A percentile compares a stretch with the other conserved stretches of the same genome.
phyloP scores from a whole-genome alignment of 2,888 invertebrate genomes.

The Lithodes maja region DNA sequence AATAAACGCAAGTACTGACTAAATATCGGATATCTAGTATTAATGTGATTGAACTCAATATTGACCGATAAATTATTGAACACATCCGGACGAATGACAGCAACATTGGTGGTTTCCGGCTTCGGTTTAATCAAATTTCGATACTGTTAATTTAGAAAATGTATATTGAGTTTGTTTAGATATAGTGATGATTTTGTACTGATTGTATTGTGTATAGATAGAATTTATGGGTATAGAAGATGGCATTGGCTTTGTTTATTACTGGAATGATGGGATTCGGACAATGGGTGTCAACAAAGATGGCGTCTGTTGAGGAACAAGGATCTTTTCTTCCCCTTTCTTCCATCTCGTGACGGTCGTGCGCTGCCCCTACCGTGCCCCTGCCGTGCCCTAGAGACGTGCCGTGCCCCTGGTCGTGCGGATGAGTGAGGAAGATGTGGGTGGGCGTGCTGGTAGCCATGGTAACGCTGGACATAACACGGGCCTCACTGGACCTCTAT shows the following conservation, averaged over 20 bases:
- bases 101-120: too few relatives aligned
- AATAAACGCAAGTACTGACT: too few relatives aligned
- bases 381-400: not conserved
- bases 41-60: too few relatives aligned
- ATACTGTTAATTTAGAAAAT: too few relatives aligned
- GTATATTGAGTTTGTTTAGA: too few relatives aligned
- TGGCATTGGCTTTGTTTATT: not conserved
- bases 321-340: constrained; percentile 39
- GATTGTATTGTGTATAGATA: too few relatives aligned
- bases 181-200: too few relatives aligned
- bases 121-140: too few relatives aligned
- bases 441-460: constrained; percentile 38
- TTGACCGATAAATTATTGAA: too few relatives aligned
- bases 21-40: too few relatives aligned
- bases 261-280: not conserved
- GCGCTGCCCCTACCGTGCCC: not conserved
- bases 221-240: too few relatives aligned
- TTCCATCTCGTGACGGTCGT: constrained; percentile 27
- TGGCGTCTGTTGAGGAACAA: constrained; percentile 53
- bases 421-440: constrained; percentile 43
- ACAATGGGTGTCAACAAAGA: constrained; percentile 59
- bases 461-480: constrained; percentile 10
- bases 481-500: constrained; percentile 48
- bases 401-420: constrained; percentile 2
- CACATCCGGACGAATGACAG: too few relatives aligned